These are phyloP conservation scores for Ectemnius lituratus DNA, from an alignment of 2,888 invertebrate species.

Conservation along the genomic window DNA sequence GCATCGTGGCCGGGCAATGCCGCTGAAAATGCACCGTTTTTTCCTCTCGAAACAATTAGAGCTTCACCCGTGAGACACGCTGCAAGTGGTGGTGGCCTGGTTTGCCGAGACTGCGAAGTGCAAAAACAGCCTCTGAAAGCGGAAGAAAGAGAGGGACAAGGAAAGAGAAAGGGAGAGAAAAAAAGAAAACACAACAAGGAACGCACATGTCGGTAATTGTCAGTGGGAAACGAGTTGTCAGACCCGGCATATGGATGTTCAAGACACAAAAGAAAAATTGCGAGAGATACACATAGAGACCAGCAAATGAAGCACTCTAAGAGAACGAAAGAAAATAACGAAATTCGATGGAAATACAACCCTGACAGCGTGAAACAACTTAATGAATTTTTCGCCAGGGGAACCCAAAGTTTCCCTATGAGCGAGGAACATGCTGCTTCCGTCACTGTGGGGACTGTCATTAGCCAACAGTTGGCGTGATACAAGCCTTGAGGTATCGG, in stretches of 20 bases:
- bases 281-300: background rate
- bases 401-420: slow-evolving; percentile 41
- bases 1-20: no score
- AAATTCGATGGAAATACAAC: background rate
- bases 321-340: background rate
- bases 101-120: no score
- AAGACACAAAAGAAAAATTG: background rate
- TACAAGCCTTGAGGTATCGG: slow-evolving; percentile 29
- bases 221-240: background rate
- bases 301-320: background rate
- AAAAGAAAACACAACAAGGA: background rate
- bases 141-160: background rate
- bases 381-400: slow-evolving; percentile 38
- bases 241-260: background rate
- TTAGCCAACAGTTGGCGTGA: slow-evolving; percentile 53
- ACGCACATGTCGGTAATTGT: slow-evolving; percentile 3
- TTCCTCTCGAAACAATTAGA: background rate
- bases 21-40: background rate
- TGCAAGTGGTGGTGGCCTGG: background rate
- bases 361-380: slow-evolving; percentile 18
- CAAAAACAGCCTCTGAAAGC: no score
- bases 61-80: background rate
- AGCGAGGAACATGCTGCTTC: background rate
- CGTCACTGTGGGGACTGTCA: slow-evolving; percentile 27
- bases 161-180: background rate